Base-by-base conservation (phyloP, 2,113 vertebrate species). In the Azemiops feae region DNA sequence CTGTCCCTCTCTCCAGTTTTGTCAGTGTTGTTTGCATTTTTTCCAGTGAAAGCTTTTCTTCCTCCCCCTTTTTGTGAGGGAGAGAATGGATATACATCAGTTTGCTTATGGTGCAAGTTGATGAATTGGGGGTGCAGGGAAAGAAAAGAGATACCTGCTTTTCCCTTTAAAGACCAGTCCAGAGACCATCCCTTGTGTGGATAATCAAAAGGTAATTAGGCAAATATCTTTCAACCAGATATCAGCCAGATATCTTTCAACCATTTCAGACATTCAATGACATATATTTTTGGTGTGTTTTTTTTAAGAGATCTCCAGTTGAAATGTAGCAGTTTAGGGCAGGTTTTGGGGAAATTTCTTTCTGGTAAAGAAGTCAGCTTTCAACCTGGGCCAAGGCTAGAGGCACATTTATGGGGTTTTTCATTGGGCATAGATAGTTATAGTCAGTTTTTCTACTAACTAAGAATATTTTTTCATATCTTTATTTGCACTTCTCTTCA, bases 121-220 rank as follows among this genome's bases (percentile, higher is more conserved):
- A 53, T 4, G 34, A 89, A 16, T 14, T 20, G 4, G 25, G 27
- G 50, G 34, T 4, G 22, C 18, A 60, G 4, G 34, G 23, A 16
- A 43, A 43, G 60, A 47, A 50, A 47, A 20, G 23, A 20, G 12
- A 18, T 55, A 5, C 2, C n/a, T 27, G 57, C 20, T n/a, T 57
- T 39, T n/a, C 39, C 53, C 86, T 47, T 5, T 6, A 1, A n/a
- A 34, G 43, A 25, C 86, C 2, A 60, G 34, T 85, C 58, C 52
- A 25, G 58, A 39, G 22, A 34, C 4, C 34, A 16, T n/a, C 20
- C 47, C 16, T 54, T 16, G 10, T 7, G 18, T 54, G 95, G 96
- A 94, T 97, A 96, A 96, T 34, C n/a, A 20, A 55, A 92, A 96
- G 97, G 94, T 94, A 95, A 92, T 85, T 89, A 88, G 0, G 74